These are phyloP conservation scores for Corydoras sp. DNA, from an alignment of 2,113 vertebrate genomes.

Conservation along the genomic window DNA sequence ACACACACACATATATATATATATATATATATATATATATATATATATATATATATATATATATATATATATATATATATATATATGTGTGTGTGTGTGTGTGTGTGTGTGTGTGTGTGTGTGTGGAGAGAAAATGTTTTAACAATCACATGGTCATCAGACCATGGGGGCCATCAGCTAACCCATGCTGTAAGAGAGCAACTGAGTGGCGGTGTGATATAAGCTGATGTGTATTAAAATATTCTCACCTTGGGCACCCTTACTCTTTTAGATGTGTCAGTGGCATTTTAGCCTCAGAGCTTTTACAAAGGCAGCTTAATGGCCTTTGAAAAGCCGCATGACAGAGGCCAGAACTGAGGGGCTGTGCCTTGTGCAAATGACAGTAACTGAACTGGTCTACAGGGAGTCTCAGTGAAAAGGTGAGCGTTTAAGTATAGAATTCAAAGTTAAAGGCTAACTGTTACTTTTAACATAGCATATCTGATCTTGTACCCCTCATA, in stretches of 20 bases:
- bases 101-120: too few species aligned
- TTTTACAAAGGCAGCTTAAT: constrained; percentile 30
- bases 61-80: too few species aligned
- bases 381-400: constrained; percentile 23
- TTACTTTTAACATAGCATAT: too few species aligned
- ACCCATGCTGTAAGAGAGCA: background rate
- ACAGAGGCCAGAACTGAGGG: constrained; percentile 29
- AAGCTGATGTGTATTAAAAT: constrained; percentile 23
- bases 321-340: constrained; percentile 29
- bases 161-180: background rate
- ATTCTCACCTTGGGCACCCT: constrained; percentile 12
- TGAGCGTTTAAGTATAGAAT: constrained; percentile 32
- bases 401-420: constrained; percentile 32
- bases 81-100: too few species aligned
- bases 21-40: too few species aligned
- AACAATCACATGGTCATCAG: too few species aligned
- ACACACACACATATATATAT: too few species aligned
- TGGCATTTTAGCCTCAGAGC: constrained; percentile 34
- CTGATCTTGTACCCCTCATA: background rate
- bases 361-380: constrained; percentile 34
- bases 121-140: too few species aligned
- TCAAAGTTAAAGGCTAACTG: constrained; percentile 1
- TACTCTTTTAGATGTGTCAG: constrained; percentile 33
- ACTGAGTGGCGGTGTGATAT: background rate
- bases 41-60: too few species aligned